phyloP scores from a whole-genome alignment of 1,140 invertebrate genomes.

The Steinernema feltiae region DNA sequence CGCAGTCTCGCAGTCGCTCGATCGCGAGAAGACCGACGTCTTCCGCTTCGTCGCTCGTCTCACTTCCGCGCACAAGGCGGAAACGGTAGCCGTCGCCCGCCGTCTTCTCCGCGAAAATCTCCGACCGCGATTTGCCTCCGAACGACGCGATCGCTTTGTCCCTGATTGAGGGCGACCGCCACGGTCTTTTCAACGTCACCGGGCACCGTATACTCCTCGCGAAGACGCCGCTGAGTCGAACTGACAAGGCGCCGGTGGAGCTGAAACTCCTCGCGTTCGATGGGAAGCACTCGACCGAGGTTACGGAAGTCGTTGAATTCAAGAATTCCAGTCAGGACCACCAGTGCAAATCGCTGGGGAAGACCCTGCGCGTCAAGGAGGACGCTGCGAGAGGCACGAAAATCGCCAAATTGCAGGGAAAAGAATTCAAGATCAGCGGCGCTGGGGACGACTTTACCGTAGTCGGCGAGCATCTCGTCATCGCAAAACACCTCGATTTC shows the following conservation, averaged over 20 bases:
- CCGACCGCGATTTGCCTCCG: constrained; percentile 33
- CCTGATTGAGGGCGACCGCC: constrained; percentile 29
- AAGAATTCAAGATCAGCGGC: neutral
- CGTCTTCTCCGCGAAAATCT: constrained; percentile 48
- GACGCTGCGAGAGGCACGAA: neutral
- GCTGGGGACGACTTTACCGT: neutral
- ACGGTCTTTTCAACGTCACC: constrained; percentile 26
- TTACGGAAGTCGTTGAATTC: constrained; percentile 16
- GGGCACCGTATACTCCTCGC: neutral
- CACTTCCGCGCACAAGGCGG: constrained; percentile 26
- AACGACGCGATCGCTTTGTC: constrained; percentile 27
- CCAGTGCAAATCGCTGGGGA: neutral
- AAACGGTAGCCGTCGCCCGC: constrained; percentile 43
- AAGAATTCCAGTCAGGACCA: neutral
- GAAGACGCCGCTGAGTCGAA: neutral
- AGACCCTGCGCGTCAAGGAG: neutral
- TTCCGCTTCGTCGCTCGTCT: constrained; percentile 61
- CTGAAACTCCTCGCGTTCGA: constrained; percentile 35
- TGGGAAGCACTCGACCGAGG: constrained; percentile 31
- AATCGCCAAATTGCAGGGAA: neutral
- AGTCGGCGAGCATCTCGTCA: neutral
- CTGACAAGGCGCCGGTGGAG: constrained; percentile 14
- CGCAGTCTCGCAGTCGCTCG: constrained; percentile 70
- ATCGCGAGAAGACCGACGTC: constrained; percentile 71
- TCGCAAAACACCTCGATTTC: neutral